Evolutionary conservation across 2,888 invertebrate species (phyloP).

Genomic region (Eledona agricola): DNA sequence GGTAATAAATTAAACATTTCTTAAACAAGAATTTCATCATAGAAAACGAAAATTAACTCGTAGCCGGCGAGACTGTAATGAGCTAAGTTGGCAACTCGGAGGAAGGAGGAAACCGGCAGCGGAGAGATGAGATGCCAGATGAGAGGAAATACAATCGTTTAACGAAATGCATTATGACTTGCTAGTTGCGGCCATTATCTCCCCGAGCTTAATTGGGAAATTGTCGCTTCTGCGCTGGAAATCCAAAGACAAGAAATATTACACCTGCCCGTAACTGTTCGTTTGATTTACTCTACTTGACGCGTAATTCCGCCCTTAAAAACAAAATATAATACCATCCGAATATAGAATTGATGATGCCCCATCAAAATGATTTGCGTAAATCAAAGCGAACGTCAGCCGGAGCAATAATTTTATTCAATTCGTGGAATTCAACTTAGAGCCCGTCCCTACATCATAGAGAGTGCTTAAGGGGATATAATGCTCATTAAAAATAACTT

Average conservation of each 20-base stretch:
- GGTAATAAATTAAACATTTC: conserved; percentile 42
- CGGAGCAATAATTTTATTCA: conserved; percentile 50
- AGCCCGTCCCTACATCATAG: conserved; percentile 47
- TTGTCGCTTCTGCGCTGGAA: conserved; percentile 15
- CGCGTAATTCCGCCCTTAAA: no score
- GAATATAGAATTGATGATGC: no score
- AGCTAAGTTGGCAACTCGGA: conserved; percentile 41
- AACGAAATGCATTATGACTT: conserved; percentile 30
- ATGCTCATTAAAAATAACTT: conserved; percentile 53
- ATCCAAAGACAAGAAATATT: no score
- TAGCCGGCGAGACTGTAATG: conserved; percentile 41
- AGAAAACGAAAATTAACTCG: conserved; percentile 42
- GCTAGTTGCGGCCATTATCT: conserved; percentile 14
- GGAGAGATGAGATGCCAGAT: conserved; percentile 29
- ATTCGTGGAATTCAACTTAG: conserved; percentile 51
- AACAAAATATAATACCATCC: no score
- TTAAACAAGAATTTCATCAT: conserved; percentile 40
- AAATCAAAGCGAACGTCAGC: no score
- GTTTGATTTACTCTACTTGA: no score
- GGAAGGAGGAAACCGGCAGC: conserved; percentile 29
- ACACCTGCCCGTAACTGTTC: no score
- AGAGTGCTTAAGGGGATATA: conserved; percentile 44
- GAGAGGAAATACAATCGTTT: conserved; percentile 37
- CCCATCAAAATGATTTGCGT: no score
- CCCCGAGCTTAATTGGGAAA: conserved; percentile 12